Evolutionary conservation across 2,113 vertebrate species (phyloP).

Genomic region (Platysteira castanea): DNA sequence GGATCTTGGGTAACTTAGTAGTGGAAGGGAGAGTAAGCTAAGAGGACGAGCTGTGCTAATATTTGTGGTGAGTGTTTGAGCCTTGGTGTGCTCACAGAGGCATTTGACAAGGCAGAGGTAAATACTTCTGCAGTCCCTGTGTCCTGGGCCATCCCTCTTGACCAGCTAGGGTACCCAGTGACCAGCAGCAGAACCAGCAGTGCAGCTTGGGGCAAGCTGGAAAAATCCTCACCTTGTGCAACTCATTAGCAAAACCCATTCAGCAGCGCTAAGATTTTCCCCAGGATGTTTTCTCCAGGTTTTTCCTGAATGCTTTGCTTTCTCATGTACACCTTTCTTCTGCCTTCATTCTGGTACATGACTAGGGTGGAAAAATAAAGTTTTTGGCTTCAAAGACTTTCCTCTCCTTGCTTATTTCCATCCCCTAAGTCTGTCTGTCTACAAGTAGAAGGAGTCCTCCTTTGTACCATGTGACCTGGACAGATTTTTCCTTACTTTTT

Average conservation of each 20-base stretch:
- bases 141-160: background rate
- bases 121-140: background rate
- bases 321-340: background rate
- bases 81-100: background rate
- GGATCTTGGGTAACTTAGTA: background rate
- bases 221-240: background rate
- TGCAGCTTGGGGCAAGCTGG: background rate
- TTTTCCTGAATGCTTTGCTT: background rate
- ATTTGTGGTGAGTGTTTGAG: background rate
- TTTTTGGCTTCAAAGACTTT: background rate
- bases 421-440: background rate
- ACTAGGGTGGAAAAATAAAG: background rate
- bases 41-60: background rate
- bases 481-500: background rate
- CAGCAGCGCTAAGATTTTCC: background rate
- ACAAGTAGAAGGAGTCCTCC: background rate
- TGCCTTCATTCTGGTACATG: background rate
- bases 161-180: background rate
- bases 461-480: background rate
- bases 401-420: background rate
- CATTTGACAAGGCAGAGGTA: background rate
- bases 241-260: rapidly evolving
- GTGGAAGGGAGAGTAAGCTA: background rate
- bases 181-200: background rate
- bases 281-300: background rate